These are phyloP conservation scores for Tapirus terrestris DNA, from an alignment of 2,113 vertebrate species.

Conservation along the genomic window DNA sequence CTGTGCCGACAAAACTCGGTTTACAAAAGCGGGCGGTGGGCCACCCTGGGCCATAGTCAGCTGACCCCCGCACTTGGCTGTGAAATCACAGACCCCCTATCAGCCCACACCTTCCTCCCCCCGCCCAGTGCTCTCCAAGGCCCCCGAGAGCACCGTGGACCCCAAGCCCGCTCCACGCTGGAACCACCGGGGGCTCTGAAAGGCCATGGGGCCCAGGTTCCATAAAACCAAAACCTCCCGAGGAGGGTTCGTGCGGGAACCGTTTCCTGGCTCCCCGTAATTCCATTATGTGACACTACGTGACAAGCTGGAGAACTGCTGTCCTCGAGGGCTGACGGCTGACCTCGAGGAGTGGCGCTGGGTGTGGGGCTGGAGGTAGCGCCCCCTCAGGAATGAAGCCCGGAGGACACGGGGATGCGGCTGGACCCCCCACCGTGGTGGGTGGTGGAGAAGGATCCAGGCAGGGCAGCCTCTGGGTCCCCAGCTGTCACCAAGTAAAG, in stretches of 20 bases:
- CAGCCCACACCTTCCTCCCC: rapidly evolving
- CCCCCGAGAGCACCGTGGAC: not conserved
- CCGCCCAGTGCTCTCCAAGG: no score
- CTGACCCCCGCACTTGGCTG: rapidly evolving
- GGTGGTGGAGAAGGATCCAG: not conserved
- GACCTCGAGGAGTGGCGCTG: not conserved
- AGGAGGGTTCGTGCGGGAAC: no score
- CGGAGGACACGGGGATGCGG: no score
- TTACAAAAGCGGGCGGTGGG: rapidly evolving
- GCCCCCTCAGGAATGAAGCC: no score
- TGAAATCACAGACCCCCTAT: rapidly evolving
- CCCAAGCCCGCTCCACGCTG: rapidly evolving
- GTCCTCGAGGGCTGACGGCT: not conserved
- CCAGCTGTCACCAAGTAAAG: not conserved
- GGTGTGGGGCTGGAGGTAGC: rapidly evolving
- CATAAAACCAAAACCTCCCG: not conserved
- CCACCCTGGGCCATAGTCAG: rapidly evolving
- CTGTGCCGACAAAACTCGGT: rapidly evolving
- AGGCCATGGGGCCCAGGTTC: not conserved
- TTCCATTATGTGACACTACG: no score
- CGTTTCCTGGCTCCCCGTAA: not conserved
- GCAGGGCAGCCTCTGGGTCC: no score
- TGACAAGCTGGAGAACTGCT: not conserved
- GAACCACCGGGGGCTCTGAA: not conserved
- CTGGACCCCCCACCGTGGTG: rapidly evolving